Evolutionary conservation across 2,888 invertebrate genomes (phyloP), one percentile per base, ranked within the genome.

Genomic region (Leptura quadrifasciata): DNA sequence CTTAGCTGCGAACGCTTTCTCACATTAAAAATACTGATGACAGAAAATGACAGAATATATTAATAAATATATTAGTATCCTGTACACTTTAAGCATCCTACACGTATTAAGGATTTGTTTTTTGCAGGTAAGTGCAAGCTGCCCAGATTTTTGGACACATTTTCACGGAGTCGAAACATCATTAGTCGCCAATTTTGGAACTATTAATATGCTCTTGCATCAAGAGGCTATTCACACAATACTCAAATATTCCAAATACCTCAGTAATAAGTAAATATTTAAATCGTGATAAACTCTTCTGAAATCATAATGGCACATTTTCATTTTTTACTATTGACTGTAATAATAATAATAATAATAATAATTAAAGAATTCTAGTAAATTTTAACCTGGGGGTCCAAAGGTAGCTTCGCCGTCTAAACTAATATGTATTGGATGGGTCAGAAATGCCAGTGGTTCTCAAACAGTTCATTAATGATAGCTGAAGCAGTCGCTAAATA

Each of bases 131-230:
- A 92, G 93, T 61, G 94, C 95, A 0, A 93, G 93, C 84, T 96
- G 96, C 87, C 95, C 96, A 0, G 96, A 96, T 87, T 96, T 96
- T 89, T 93, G 94, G 85, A 92, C 93, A 0, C 94, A 95, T 85
- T 96, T 96, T 87, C 94, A 95, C 86, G 94, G 93, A 84, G 94
- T 95, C 57, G 95, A 96, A 87, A 94, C 95, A 78, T 94, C 94
- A 0, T 87, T 95, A 67, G 94, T 95, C 57, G 90, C 94, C 0
- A 95, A 95, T 86, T 89, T 94, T 65, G 93, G 92, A 55, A 90
- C 91, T 31, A 83, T 94, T 4, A 89, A 93, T 58, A 84, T 95
- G n/a, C 90, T 93, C 47, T 91, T 95, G 67, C 95, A 96, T 86
- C 93, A 94, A 75, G 93, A 94, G 71, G 94, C 95, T 0, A 90